Percentiles rank a stretch among this genome's conserved stretches.
These are phyloP conservation scores for Anabas testudineus DNA, from an alignment of 2,797 vertebrate species.

Conservation along the genomic window DNA sequence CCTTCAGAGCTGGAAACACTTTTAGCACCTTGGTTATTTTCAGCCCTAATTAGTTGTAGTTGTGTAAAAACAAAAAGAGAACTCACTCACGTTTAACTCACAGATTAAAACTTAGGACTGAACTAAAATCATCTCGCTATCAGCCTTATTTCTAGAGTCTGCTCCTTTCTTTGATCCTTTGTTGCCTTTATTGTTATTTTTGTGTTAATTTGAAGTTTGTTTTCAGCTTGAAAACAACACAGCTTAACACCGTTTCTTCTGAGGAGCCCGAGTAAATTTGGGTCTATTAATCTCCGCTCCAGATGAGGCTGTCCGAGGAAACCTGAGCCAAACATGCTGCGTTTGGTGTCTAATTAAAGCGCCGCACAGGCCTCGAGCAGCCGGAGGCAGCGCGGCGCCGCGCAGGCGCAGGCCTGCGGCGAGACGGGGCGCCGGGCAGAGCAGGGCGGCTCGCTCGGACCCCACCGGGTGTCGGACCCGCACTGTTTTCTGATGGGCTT, in stretches of 20 bases:
- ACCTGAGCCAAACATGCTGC: slow-evolving; percentile 2
- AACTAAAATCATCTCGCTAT: background rate
- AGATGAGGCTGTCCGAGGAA: slow-evolving; percentile 17
- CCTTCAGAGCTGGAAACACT: background rate
- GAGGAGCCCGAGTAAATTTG: background rate
- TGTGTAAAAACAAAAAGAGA: background rate
- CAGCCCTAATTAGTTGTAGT: background rate
- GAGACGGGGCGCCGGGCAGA: background rate
- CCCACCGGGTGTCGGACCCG: slow-evolving; percentile 12
- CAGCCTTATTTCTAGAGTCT: background rate
- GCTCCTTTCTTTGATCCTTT: background rate
- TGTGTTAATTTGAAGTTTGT: background rate
- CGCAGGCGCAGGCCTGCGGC: slow-evolving; percentile 35
- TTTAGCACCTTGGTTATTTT: background rate
- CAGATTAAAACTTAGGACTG: background rate
- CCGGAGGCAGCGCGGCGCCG: slow-evolving; percentile 27
- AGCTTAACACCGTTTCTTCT: background rate
- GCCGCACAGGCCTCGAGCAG: slow-evolving; percentile 17
- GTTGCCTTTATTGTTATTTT: background rate
- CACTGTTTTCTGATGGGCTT: background rate
- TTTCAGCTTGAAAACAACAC: no score
- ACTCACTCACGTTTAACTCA: background rate
- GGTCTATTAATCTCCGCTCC: background rate
- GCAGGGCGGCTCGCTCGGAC: background rate
- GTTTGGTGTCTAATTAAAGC: slow-evolving; percentile 43